A percentile compares a stretch with the other conserved stretches of the same genome.
phyloP scores from a whole-genome alignment of 2,888 invertebrate species.

The Heliothis peltigera region DNA sequence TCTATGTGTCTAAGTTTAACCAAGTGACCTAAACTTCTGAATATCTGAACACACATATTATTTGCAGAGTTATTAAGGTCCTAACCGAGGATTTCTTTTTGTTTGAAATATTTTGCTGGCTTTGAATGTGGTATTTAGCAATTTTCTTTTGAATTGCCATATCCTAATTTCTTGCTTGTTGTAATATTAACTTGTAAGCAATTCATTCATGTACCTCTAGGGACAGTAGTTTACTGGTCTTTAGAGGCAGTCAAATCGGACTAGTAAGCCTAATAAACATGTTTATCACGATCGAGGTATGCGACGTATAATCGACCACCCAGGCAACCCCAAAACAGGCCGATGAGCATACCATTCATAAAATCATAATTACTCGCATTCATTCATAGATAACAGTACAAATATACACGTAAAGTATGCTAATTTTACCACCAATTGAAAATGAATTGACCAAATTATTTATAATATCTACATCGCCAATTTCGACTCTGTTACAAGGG shows the following conservation, averaged over 20 bases:
- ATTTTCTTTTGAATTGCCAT: no score
- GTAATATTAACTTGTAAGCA: no score
- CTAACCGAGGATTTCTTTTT: no score
- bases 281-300: conserved; percentile 18
- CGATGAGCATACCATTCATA: conserved; percentile 68
- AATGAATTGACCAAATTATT: conserved; percentile 65
- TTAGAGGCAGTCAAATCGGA: background rate
- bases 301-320: conserved; percentile 32
- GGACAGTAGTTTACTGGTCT: no score
- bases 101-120: no score
- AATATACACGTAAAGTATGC: conserved; percentile 68
- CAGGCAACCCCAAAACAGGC: conserved; percentile 41
- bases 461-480: conserved; percentile 21
- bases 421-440: conserved; percentile 73
- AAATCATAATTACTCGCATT: conserved; percentile 67
- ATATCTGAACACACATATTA: no score
- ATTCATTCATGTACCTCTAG: no score
- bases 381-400: conserved; percentile 76
- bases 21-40: no score
- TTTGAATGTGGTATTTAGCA: no score
- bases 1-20: no score
- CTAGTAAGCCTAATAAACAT: conserved; percentile 4
- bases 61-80: no score
- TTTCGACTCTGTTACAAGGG: conserved; percentile 25
- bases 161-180: no score